A percentile compares a stretch with the other conserved stretches of the same genome.
phyloP scores from a whole-genome alignment of 2,888 invertebrate species.

The Sinelater perroti region DNA sequence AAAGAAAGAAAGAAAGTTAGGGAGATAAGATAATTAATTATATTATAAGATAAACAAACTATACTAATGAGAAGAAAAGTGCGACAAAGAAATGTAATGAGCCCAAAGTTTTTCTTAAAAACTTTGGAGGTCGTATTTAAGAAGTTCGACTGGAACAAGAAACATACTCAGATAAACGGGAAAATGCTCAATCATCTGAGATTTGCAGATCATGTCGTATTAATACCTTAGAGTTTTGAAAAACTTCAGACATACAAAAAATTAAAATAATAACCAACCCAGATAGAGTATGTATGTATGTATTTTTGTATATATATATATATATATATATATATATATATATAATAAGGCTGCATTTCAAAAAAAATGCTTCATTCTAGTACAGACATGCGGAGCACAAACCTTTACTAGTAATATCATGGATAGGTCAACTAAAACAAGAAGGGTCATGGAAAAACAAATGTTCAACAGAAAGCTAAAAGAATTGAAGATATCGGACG shows the following conservation, averaged over 20 bases:
- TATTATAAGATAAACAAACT: too few species aligned
- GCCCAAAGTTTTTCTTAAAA: not conserved
- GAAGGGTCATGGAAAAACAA: not conserved
- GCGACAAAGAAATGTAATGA: not conserved
- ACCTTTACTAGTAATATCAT: not conserved
- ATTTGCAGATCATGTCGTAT: constrained; percentile 2
- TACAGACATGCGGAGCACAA: not conserved
- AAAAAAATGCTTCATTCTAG: too few species aligned
- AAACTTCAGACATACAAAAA: not conserved
- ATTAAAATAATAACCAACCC: not conserved
- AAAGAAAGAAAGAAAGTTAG: too few species aligned
- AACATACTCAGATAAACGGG: not conserved
- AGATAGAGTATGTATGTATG: not conserved
- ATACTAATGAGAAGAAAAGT: constrained; percentile 1
- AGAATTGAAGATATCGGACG: too few species aligned
- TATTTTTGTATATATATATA: too few species aligned
- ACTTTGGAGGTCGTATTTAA: not conserved
- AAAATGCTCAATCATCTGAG: not conserved
- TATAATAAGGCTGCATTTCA: too few species aligned
- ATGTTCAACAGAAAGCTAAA: not conserved
- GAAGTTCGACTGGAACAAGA: not conserved
- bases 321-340: too few species aligned
- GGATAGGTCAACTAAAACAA: not conserved
- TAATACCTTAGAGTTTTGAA: not conserved
- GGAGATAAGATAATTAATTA: too few species aligned